Evolutionary conservation across 1,140 invertebrate genomes (phyloP).

Genomic region (Aphaenogaster ashmeadi): DNA sequence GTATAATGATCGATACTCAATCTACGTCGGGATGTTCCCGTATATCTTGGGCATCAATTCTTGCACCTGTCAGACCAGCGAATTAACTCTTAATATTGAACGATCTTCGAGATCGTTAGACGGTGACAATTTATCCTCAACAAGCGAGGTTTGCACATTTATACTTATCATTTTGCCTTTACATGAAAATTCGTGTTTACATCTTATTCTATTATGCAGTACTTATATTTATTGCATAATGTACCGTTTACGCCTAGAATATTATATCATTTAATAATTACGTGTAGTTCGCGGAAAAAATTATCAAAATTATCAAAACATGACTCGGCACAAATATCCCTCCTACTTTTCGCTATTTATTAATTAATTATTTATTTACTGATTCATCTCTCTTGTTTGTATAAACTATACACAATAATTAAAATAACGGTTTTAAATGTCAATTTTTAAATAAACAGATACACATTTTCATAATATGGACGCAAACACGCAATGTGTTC

Average conservation of each 20-base stretch:
- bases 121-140: constrained; percentile 12
- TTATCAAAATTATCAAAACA: constrained; percentile 1
- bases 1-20: constrained; percentile 73
- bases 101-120: constrained; percentile 37
- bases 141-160: not conserved
- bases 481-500: not conserved
- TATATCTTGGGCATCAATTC: constrained; percentile 58
- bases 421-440: not conserved
- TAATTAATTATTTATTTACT: constrained; percentile 23
- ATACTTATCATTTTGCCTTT: not conserved
- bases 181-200: not conserved
- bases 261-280: constrained; percentile 21
- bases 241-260: not conserved
- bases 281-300: not conserved
- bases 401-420: not conserved
- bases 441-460: not conserved
- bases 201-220: not conserved
- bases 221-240: not conserved
- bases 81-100: constrained; percentile 57
- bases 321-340: not conserved
- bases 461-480: not conserved
- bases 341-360: not conserved
- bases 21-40: constrained; percentile 68
- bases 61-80: constrained; percentile 8
- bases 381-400: not conserved